phyloP scores from a whole-genome alignment of 2,888 invertebrate species.

The Erynnis tages region DNA sequence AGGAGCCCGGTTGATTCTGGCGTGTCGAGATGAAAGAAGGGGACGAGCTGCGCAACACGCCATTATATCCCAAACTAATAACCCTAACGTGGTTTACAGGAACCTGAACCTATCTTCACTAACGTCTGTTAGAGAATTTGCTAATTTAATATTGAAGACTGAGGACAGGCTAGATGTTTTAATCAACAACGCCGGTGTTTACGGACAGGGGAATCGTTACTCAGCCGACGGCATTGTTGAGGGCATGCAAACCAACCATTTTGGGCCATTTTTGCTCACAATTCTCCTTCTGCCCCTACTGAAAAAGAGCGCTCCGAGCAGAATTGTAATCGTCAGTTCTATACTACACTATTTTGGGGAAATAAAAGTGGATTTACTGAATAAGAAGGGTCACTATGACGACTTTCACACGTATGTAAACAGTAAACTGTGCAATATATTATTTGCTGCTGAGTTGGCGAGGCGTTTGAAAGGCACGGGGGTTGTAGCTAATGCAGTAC shows the following conservation, averaged over 20 bases:
- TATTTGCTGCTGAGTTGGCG: conserved; percentile 78
- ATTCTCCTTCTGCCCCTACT: conserved; percentile 89
- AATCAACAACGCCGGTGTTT: conserved; percentile 92
- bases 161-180: conserved; percentile 87
- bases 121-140: conserved; percentile 88
- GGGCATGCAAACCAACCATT: conserved; percentile 94
- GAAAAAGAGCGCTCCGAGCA: conserved; percentile 85
- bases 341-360: conserved; percentile 85
- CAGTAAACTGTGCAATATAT: conserved; percentile 76
- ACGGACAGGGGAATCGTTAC: conserved; percentile 81
- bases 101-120: conserved; percentile 87
- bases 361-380: conserved; percentile 80
- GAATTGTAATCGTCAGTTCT: conserved; percentile 89
- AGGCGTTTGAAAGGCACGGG: conserved; percentile 70
- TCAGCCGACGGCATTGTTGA: conserved; percentile 91
- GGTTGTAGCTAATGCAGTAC: conserved; percentile 82
- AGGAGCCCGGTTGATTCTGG: conserved; percentile 51
- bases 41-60: conserved; percentile 39
- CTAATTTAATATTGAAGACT: conserved; percentile 85
- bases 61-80: conserved; percentile 65
- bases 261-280: conserved; percentile 93
- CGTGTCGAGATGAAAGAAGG: conserved; percentile 47
- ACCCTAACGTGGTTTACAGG: conserved; percentile 83
- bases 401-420: conserved; percentile 33
- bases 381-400: too few species aligned